Conservation (phyloP, 2,113 vertebrate species). For the Dasypus novemcinctus region DNA sequence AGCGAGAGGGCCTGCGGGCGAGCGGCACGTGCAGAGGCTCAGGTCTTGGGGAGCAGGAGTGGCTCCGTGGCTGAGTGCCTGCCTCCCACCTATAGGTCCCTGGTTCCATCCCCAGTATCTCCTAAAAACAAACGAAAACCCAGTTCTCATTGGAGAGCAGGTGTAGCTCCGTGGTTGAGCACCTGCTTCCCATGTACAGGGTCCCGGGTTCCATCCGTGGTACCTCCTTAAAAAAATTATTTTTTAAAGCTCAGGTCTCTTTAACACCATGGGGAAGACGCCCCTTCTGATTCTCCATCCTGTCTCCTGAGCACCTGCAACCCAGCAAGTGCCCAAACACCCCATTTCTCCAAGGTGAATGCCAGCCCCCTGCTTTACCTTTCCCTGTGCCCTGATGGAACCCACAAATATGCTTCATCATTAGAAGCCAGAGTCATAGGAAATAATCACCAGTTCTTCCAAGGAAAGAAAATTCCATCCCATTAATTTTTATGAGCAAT, state of each 20-base stretch:
- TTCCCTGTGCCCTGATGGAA: background rate
- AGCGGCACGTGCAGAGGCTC: background rate
- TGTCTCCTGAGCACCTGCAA: too few relatives aligned
- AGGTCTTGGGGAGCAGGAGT: background rate
- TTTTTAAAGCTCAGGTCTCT: background rate
- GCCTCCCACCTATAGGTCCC: too few relatives aligned
- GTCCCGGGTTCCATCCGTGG: too few relatives aligned
- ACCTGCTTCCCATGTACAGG: too few relatives aligned
- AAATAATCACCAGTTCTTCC: background rate
- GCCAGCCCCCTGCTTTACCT: too few relatives aligned
- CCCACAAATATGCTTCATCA: fast-evolving
- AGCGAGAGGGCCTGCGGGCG: background rate
- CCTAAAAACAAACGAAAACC: too few relatives aligned
- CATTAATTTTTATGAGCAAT: background rate
- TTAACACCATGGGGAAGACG: background rate
- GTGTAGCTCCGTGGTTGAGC: too few relatives aligned
- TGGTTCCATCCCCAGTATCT: too few relatives aligned
- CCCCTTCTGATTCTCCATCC: fast-evolving
- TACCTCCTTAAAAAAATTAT: too few relatives aligned
- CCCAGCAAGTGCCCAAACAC: fast-evolving
- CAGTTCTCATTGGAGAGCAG: background rate
- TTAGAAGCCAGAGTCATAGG: background rate
- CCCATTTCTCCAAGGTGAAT: background rate
- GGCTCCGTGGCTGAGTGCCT: too few relatives aligned
- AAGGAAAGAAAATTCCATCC: background rate